Evolutionary conservation across 35 echinoderm and acorn worm species (phyloP).

Genomic region (Diadema setosum): DNA sequence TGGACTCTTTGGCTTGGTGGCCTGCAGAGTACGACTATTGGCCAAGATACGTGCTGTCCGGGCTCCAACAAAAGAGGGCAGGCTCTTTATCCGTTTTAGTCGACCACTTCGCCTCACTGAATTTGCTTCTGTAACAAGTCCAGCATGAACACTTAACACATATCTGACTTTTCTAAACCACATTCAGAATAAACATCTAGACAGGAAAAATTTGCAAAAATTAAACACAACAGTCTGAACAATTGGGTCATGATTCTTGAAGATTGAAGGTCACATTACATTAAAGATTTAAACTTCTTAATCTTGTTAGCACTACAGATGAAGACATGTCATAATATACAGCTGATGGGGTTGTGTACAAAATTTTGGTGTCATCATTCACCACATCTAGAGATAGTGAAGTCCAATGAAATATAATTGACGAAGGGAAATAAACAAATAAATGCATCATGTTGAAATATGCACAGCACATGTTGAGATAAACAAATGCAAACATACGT

Average conservation of each 20-base stretch:
- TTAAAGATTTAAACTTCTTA: not conserved
- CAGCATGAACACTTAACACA: no score
- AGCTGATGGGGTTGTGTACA: no score
- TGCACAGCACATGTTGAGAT: no score
- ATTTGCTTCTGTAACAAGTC: not conserved
- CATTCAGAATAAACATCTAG: no score
- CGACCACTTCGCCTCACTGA: conserved; percentile 21
- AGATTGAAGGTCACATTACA: not conserved
- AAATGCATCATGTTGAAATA: no score
- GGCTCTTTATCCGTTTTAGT: conserved; percentile 10
- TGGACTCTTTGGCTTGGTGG: not conserved
- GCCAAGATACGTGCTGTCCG: conserved; percentile 24
- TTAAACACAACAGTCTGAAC: not conserved
- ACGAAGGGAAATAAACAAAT: no score
- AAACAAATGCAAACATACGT: no score
- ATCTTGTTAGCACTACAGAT: not conserved
- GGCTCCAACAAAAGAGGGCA: not conserved
- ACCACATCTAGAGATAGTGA: no score
- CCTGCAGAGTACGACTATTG: not conserved
- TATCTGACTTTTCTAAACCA: no score
- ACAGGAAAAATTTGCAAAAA: not conserved
- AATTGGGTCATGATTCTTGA: not conserved
- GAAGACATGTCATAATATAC: no score
- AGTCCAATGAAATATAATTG: no score
- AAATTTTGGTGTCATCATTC: no score